Evolutionary conservation across 2,113 vertebrate species (phyloP).

Genomic region (Actinemys pallida): DNA sequence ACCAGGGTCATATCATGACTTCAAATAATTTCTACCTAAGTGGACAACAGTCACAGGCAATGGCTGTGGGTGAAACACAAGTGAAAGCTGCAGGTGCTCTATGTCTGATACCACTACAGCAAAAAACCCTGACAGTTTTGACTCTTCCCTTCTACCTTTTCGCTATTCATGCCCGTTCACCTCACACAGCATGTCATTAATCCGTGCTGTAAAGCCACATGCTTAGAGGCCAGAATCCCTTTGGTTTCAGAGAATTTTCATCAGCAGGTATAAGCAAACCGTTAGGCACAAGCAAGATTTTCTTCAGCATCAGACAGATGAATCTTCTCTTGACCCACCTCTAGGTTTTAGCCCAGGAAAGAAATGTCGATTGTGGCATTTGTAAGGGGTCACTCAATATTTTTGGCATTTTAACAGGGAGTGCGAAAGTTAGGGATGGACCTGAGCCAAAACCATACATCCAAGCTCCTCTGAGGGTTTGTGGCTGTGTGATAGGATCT

Average conservation of each 20-base stretch:
- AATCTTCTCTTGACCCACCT: not conserved
- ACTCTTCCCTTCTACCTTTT: not conserved
- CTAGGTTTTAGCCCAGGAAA: not conserved
- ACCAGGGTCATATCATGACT: not conserved
- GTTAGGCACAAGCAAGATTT: not conserved
- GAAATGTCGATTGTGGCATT: not conserved
- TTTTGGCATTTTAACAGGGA: not conserved
- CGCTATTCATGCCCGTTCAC: not conserved
- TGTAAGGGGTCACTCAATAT: not conserved
- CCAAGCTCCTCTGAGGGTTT: not conserved
- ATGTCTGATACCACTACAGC: not conserved
- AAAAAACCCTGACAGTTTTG: not conserved
- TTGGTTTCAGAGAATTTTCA: not conserved
- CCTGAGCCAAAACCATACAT: not conserved
- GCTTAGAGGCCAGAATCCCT: not conserved
- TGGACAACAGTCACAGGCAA: not conserved
- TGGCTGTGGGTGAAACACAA: not conserved
- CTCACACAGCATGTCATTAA: not conserved
- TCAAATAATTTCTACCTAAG: not conserved
- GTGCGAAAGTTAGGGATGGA: not conserved
- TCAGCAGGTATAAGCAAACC: not conserved
- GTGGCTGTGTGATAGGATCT: not conserved
- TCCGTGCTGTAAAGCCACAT: not conserved
- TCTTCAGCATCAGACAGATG: not conserved
- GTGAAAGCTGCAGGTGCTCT: conserved; percentile 7